phyloP scores from a whole-genome alignment of 2,113 vertebrate species.

The Chaenocephalus aceratus region DNA sequence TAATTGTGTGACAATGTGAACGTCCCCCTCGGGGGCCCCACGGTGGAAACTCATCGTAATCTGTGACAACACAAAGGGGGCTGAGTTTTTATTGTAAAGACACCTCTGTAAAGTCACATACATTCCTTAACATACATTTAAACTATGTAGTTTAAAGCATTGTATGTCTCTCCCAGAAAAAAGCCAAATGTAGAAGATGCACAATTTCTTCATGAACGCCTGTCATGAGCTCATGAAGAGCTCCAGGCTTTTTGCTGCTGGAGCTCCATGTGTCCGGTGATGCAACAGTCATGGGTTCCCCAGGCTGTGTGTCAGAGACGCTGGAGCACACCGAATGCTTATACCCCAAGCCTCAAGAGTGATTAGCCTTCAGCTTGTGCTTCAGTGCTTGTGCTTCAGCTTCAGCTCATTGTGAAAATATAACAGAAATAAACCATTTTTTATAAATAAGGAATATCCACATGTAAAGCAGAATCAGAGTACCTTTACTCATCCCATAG shows the following conservation, averaged over 20 bases:
- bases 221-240: background rate
- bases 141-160: background rate
- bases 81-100: background rate
- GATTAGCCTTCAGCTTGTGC: conserved; percentile 2
- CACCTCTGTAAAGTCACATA: background rate
- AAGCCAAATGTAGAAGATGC: background rate
- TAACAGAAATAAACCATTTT: background rate
- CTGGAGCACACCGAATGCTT: background rate
- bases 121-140: too few species aligned
- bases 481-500: too few species aligned
- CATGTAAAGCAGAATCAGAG: too few species aligned
- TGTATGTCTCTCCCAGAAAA: background rate
- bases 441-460: too few species aligned
- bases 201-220: background rate
- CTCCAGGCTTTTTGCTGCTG: background rate
- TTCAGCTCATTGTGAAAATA: background rate
- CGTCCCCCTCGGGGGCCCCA: conserved; percentile 9
- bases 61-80: background rate
- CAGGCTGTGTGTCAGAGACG: background rate
- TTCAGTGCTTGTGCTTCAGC: too few species aligned
- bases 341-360: background rate
- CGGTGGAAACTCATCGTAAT: conserved; percentile 9
- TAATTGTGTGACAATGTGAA: background rate
- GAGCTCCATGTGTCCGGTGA: conserved; percentile 31
- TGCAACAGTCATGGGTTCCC: conserved; percentile 31